These are phyloP conservation scores for Trichosurus vulpecula DNA, from an alignment of 2,797 vertebrate species.

Conservation along the genomic window DNA sequence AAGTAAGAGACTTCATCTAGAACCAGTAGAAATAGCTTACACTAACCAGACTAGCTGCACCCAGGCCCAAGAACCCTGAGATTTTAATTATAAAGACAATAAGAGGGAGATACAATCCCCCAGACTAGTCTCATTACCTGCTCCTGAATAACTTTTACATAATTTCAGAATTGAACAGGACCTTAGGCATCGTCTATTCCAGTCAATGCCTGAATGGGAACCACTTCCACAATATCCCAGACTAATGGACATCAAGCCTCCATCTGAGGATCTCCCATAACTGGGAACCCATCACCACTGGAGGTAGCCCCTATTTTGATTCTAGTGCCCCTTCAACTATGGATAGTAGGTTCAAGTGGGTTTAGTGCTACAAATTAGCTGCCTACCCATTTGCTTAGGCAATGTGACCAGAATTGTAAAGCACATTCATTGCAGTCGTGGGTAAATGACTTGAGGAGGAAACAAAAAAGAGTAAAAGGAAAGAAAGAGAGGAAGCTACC, in stretches of 20 bases:
- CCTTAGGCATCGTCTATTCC: background rate
- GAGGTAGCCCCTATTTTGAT: background rate
- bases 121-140: background rate
- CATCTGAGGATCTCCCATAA: background rate
- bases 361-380: background rate
- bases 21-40: background rate
- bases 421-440: background rate
- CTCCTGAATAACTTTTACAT: background rate
- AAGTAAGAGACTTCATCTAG: slow-evolving; percentile 23
- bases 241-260: background rate
- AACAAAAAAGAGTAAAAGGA: background rate
- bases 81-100: slow-evolving; percentile 28
- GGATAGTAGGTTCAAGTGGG: background rate
- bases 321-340: slow-evolving; percentile 18
- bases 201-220: background rate
- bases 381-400: background rate
- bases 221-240: background rate
- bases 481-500: slow-evolving; percentile 13
- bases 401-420: background rate
- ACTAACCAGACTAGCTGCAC: background rate
- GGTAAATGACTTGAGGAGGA: background rate
- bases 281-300: background rate
- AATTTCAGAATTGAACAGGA: slow-evolving; percentile 32
- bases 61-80: background rate
- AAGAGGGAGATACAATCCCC: background rate